Evolutionary conservation across 53 echinoderm and acorn worm species (phyloP).

Genomic region (Echinometra lucunter): DNA sequence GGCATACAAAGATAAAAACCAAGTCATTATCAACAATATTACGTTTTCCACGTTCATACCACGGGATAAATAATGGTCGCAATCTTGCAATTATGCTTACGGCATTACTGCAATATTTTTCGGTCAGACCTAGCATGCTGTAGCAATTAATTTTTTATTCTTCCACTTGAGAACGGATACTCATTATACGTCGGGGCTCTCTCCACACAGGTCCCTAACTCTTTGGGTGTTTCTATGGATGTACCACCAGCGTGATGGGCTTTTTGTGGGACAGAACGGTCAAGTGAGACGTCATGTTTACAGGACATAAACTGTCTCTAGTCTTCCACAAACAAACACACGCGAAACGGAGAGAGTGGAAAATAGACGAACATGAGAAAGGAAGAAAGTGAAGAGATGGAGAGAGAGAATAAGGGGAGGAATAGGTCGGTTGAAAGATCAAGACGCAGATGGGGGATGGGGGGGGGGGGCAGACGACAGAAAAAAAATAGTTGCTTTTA

Average conservation of each 20-base stretch:
- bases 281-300: slow-evolving; percentile 62
- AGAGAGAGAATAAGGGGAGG: background rate
- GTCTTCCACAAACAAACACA: slow-evolving; percentile 60
- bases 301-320: slow-evolving; percentile 57
- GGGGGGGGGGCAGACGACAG: background rate
- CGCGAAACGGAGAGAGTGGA: background rate
- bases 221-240: background rate
- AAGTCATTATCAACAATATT: background rate
- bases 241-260: background rate
- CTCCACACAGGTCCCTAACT: too few species aligned
- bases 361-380: too few species aligned
- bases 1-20: background rate
- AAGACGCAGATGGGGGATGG: too few species aligned
- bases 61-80: background rate
- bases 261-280: slow-evolving; percentile 19
- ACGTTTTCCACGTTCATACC: background rate
- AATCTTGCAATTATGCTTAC: background rate
- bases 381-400: background rate
- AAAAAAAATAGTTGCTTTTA: background rate
- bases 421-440: too few species aligned
- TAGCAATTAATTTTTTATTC: background rate
- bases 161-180: background rate
- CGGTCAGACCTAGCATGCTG: background rate
- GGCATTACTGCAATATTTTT: background rate
- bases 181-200: background rate